A percentile compares a stretch with the other conserved stretches of the same genome.
Evolutionary conservation across 2,797 vertebrate species (phyloP).

Genomic region (Pygocentrus nattereri): DNA sequence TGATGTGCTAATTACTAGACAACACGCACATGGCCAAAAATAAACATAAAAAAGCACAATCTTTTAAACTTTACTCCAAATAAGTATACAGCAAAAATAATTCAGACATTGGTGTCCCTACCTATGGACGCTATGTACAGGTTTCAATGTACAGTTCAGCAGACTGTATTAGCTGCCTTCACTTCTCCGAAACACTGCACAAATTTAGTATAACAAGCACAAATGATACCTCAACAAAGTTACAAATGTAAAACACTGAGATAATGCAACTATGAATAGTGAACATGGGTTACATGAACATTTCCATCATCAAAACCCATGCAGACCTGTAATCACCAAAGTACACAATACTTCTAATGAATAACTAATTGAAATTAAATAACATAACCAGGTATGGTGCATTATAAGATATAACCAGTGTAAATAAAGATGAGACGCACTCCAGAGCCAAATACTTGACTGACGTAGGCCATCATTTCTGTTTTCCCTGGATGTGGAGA

Average conservation of each 20-base stretch:
- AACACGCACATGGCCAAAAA: background rate
- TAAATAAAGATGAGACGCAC: slow-evolving; percentile 2
- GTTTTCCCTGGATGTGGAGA: too few relatives aligned
- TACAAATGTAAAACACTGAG: slow-evolving; percentile 24
- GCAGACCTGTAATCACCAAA: slow-evolving; percentile 40
- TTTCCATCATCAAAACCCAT: slow-evolving; percentile 24
- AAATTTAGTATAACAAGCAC: slow-evolving; percentile 35
- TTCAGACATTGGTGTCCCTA: background rate
- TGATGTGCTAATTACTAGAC: too few relatives aligned
- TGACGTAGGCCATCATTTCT: background rate
- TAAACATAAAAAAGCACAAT: background rate
- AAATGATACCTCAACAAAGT: slow-evolving; percentile 37
- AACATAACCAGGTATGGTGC: slow-evolving; percentile 4
- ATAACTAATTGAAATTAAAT: slow-evolving; percentile 7
- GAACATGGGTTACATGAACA: slow-evolving; percentile 30
- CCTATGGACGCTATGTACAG: background rate
- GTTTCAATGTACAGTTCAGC: slow-evolving; percentile 12
- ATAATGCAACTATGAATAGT: slow-evolving; percentile 20
- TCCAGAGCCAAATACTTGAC: background rate
- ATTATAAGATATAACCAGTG: slow-evolving; percentile 34
- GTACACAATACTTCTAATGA: slow-evolving; percentile 35
- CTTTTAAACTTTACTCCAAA: background rate
- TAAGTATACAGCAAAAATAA: slow-evolving; percentile 29
- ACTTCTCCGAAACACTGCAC: slow-evolving; percentile 14
- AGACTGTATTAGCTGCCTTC: background rate